Conservation (phyloP, 2,888 invertebrate species). For the Perithous albicinctus region DNA sequence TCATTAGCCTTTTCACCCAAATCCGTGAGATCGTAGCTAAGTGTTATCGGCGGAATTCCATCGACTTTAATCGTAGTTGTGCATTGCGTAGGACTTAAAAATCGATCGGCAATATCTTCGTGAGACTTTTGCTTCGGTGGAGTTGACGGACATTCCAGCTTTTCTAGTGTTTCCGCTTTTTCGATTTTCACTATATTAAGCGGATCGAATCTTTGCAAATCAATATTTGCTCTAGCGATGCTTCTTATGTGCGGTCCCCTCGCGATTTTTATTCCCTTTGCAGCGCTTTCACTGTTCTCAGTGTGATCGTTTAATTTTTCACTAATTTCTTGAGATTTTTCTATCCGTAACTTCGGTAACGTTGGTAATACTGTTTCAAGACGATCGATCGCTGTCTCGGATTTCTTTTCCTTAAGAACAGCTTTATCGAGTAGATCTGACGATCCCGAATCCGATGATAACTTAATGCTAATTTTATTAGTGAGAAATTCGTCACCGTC, state of each 20-base stretch:
- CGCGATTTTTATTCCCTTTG: neutral
- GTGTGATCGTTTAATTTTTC: neutral
- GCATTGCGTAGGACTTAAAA: slow-evolving; percentile 6
- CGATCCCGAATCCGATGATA: neutral
- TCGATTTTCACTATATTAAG: neutral
- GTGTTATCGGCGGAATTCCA: slow-evolving; percentile 56
- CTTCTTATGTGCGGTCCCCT: slow-evolving; percentile 26
- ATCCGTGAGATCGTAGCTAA: slow-evolving; percentile 57
- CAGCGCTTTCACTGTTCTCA: neutral
- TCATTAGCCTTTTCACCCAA: no score
- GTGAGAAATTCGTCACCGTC: slow-evolving; percentile 51
- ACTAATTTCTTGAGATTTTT: neutral
- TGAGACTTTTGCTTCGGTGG: neutral
- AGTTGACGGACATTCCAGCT: neutral
- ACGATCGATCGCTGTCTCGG: neutral
- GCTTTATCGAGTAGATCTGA: neutral
- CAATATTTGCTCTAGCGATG: slow-evolving; percentile 31
- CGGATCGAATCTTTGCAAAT: slow-evolving; percentile 21
- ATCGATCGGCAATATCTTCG: slow-evolving; percentile 1
- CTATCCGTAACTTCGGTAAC: neutral
- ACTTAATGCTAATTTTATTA: slow-evolving; percentile 20
- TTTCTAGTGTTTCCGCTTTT: neutral
- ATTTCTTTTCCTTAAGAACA: neutral
- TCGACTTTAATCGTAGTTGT: slow-evolving; percentile 56
- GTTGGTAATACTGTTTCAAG: slow-evolving; percentile 40